phyloP scores from a whole-genome alignment of 2,113 vertebrate genomes.

The Nothobranchius furzeri region DNA sequence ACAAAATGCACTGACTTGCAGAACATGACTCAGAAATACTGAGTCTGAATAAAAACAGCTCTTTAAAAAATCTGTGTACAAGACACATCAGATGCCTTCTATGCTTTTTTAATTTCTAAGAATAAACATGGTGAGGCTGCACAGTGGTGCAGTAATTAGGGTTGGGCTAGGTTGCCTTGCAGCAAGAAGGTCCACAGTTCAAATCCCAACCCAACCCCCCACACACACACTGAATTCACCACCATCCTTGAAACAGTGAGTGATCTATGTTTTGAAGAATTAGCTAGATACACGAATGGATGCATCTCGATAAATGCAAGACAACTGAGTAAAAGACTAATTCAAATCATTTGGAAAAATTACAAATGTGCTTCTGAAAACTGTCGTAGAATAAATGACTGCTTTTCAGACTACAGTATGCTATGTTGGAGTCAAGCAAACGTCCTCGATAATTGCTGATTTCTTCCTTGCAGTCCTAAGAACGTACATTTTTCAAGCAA shows the following conservation, averaged over 20 bases:
- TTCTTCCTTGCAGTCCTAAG: slow-evolving; percentile 11
- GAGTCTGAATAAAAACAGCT: background rate
- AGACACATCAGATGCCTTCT: too few species aligned
- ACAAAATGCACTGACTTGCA: background rate
- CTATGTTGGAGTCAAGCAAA: slow-evolving; percentile 28
- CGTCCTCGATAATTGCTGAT: background rate
- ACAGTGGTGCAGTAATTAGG: too few species aligned
- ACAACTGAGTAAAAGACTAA: background rate
- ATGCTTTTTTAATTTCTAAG: background rate
- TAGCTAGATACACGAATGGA: slow-evolving; percentile 9
- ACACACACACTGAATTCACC: slow-evolving; percentile 57
- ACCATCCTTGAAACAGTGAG: background rate
- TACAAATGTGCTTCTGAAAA: slow-evolving; percentile 5
- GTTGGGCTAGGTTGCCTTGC: too few species aligned
- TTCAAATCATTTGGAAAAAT: background rate
- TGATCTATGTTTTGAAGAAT: background rate
- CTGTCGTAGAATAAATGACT: too few species aligned
- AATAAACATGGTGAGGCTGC: background rate
- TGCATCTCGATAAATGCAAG: slow-evolving; percentile 4
- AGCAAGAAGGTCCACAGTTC: too few species aligned
- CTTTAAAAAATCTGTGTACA: too few species aligned
- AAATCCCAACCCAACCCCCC: too few species aligned
- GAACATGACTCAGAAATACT: background rate
- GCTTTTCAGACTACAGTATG: background rate
- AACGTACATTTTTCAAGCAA: slow-evolving; percentile 22